phyloP scores from a whole-genome alignment of 2,113 vertebrate genomes.

The Ivindomyrus marchei region DNA sequence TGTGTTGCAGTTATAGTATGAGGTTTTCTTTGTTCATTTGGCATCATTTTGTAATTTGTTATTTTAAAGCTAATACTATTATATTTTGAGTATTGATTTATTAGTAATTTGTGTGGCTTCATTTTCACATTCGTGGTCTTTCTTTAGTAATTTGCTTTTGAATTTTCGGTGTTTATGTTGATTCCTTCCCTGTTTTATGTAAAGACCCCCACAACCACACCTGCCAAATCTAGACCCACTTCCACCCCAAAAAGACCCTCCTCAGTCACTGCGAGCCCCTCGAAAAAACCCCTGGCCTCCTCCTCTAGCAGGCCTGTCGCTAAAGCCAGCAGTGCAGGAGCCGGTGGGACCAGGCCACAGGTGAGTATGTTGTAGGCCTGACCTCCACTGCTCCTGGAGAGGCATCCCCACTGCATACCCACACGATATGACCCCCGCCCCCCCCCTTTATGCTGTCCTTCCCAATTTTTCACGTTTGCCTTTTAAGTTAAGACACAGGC shows the following conservation, averaged over 20 bases:
- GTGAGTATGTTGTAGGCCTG: slow-evolving; percentile 62
- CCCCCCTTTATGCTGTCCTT: neutral
- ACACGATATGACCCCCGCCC: neutral
- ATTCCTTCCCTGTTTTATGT: slow-evolving; percentile 53
- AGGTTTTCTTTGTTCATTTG: neutral
- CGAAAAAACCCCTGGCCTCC: slow-evolving; percentile 56
- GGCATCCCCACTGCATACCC: neutral
- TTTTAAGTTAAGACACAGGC: neutral
- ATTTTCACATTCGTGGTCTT: neutral
- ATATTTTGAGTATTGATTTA: neutral
- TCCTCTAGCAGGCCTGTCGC: slow-evolving; percentile 61
- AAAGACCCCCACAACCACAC: slow-evolving; percentile 72
- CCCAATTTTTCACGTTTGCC: neutral
- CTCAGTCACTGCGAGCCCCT: slow-evolving; percentile 60
- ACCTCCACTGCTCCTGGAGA: slow-evolving; percentile 8
- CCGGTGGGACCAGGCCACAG: slow-evolving; percentile 48
- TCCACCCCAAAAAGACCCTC: slow-evolving; percentile 61
- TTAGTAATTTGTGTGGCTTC: neutral
- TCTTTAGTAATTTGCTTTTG: slow-evolving; percentile 40
- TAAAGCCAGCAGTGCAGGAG: slow-evolving; percentile 55
- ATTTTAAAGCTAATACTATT: neutral
- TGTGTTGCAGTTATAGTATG: neutral
- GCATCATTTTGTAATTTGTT: neutral
- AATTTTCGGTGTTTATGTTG: slow-evolving; percentile 41
- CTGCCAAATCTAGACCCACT: slow-evolving; percentile 66